Base-by-base conservation (phyloP, 2,888 invertebrate genomes). In the Marronus borbonicus region DNA sequence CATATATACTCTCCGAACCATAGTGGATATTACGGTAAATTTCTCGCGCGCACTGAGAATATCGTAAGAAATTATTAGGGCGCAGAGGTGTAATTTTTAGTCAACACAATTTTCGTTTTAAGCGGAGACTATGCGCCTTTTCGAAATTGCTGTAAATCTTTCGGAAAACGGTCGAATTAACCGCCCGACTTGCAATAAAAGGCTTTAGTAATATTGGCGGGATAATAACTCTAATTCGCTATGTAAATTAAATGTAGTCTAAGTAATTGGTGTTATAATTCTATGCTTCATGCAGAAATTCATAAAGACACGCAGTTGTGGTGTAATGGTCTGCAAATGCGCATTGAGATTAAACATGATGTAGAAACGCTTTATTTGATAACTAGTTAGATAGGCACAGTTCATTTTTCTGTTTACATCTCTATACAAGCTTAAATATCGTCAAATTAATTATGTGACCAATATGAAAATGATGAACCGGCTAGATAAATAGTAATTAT, bases 21-120 rank as follows among this genome's bases (percentile, higher is more conserved):
- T 58, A 55, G 58, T 20, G 70, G 20, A 39, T 52, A 39, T 55
- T 70, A 70, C 31, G 58, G 70, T 70, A 55, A 70, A 70, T 58
- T 70, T 70, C 55, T 20, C 17, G 20, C 5, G 55, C 70, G 55
- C 39, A 20, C 58, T 17, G 70, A 55, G 70, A 70, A 70, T 70
- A 70, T 39, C 36, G 52, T 70, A 70, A 70, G 70, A 55, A 70
- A 70, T 70, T 70, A 70, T 70, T 70, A 70, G 58, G 58, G 10
- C 17, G 58, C 55, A 31, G 70, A 49, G 24, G 50, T 70, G 52
- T 70, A 70, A 70, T 55, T 55, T 70, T 58, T 70, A 36, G 70
- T 55, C 58, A 39, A 36, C 58, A 55, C 70, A 58, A 70, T 70
- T 55, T 55, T 17, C 69, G 52, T 31, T 70, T 70, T 58, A 17